Evolutionary conservation across 1,140 invertebrate species (phyloP).

Genomic region (Acromyrmex heyeri): DNA sequence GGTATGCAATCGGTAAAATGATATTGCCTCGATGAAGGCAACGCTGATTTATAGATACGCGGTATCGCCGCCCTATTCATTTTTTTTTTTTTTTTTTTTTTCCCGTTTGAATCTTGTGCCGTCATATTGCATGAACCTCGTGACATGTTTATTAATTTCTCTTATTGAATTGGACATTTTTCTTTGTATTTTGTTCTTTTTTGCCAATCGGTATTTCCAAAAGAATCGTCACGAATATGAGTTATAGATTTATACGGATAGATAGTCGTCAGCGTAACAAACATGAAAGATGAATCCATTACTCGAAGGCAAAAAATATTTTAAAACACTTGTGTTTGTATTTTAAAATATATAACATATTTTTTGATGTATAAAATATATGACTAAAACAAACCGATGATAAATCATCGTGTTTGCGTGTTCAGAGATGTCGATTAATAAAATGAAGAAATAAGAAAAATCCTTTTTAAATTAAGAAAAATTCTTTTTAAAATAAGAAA

Average conservation of each 20-base stretch:
- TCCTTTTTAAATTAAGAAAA: neutral
- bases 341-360: neutral
- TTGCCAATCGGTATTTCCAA: neutral
- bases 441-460: neutral
- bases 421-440: neutral
- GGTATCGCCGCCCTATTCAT: neutral
- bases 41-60: constrained; percentile 47
- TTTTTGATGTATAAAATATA: neutral
- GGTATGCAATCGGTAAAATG: constrained; percentile 47
- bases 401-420: neutral
- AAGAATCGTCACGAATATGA: neutral
- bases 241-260: neutral
- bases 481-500: neutral
- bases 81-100: neutral
- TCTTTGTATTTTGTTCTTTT: neutral
- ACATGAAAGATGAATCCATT: neutral
- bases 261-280: neutral
- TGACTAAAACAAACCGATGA: neutral
- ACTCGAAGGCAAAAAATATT: neutral
- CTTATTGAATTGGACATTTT: neutral
- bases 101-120: neutral
- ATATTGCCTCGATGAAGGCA: constrained; percentile 46
- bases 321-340: neutral
- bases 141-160: constrained; percentile 49
- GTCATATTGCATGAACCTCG: constrained; percentile 16